Evolutionary conservation across 2,888 invertebrate species (phyloP), one percentile per base, ranked within the genome.

Genomic region (Aphodius sticticus): DNA sequence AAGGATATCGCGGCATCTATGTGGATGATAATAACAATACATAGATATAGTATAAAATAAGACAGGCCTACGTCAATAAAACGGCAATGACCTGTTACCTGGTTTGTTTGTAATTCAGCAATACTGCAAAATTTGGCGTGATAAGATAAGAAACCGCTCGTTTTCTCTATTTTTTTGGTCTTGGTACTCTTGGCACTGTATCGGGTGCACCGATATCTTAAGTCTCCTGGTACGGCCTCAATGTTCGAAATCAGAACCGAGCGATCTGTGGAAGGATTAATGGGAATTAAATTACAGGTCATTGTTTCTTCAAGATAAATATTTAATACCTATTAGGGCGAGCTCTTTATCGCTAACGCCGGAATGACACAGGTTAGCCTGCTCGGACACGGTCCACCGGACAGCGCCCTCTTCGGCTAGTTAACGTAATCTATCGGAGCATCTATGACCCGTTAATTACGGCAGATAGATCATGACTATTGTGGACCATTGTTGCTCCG

Each of bases 401-500:
- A 74, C 37, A 35, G 74, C 74, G 74, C 35, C 35, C 71, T 71
- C 74, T 35, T 15, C 74, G 74, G 74, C 74, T 74, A 74, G 74
- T 85, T 84, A 85, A 83, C 83, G 81, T 83, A 82, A 85, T 85
- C 85, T 81, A 81, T 70, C 74, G 80, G 81, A 80, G 82, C 84
- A 85, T 85, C 85, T 83, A 81, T 70, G 81, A 82, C 83, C 84
- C 84, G 85, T 84, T 85, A 85, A 85, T 85, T 85, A 85, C 84
- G 82, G 83, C 83, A 84, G 85, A 85, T 84, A 85, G 84, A 85
- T 85, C 84, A 83, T 84, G 83, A 82, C 83, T 53, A 53, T 53
- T 53, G 53, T 12, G 53, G 53, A 53, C 53, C 53, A 53, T 53
- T 53, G 53, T 53, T 53, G 53, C 53, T 12, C 53, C 53, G 53